These are phyloP conservation scores for Plagodis pulveraria DNA, from an alignment of 2,888 invertebrate genomes.

Conservation along the genomic window DNA sequence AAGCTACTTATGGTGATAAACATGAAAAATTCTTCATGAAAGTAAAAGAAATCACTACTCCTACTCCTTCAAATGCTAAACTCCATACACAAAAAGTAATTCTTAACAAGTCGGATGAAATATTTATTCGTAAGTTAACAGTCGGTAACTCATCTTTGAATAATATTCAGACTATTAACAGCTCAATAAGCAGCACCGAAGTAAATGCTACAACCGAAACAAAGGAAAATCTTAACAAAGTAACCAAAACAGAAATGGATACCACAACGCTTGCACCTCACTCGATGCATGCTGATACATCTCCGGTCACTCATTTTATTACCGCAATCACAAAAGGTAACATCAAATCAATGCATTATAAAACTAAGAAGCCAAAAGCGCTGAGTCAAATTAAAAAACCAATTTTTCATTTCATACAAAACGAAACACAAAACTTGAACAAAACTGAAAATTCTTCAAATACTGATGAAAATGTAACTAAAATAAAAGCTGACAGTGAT, in stretches of 20 bases:
- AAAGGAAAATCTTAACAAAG: conserved; percentile 5
- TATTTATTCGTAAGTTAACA: conserved; percentile 7
- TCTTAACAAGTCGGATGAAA: conserved; percentile 12
- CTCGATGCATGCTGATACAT: conserved; percentile 40
- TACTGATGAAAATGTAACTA: conserved; percentile 55
- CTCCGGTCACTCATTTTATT: conserved; percentile 59
- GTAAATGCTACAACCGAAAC: background rate
- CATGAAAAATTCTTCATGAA: conserved; percentile 69
- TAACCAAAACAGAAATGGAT: conserved; percentile 9
- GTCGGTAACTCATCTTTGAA: conserved; percentile 1
- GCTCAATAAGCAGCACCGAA: background rate
- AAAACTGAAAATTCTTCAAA: conserved; percentile 43
- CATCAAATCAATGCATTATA: conserved; percentile 70
- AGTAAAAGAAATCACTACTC: conserved; percentile 34
- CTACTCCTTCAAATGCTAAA: conserved; percentile 8
- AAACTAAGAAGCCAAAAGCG: conserved; percentile 74
- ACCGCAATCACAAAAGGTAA: conserved; percentile 74
- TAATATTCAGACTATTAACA: background rate
- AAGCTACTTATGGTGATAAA: conserved; percentile 81
- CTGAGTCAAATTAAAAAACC: conserved; percentile 73
- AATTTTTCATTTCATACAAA: conserved; percentile 41
- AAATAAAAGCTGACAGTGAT: conserved; percentile 53
- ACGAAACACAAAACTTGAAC: conserved; percentile 41
- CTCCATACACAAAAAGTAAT: conserved; percentile 11
- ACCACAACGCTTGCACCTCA: conserved; percentile 17